These are phyloP conservation scores for Orthonyx spaldingii DNA, from an alignment of 2,113 vertebrate genomes.

Conservation along the genomic window DNA sequence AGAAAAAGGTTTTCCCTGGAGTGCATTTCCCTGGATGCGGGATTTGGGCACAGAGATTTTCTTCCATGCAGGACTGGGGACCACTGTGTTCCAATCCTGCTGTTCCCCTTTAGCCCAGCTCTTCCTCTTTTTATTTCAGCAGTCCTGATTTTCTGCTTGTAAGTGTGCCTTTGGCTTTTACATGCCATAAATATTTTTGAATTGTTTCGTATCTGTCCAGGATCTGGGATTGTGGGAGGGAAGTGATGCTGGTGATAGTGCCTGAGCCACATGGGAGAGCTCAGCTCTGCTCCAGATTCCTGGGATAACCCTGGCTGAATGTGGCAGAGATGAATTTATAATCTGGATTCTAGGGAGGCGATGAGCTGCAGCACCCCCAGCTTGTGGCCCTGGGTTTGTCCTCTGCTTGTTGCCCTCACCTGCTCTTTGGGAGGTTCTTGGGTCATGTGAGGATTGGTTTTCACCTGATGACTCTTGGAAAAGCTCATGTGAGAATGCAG, in stretches of 20 bases:
- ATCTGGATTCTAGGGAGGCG: not conserved
- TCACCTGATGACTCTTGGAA: not conserved
- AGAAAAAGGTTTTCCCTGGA: not conserved
- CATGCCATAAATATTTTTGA: not conserved
- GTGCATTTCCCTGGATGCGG: fast-evolving
- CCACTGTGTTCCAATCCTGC: fast-evolving
- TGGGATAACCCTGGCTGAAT: not conserved
- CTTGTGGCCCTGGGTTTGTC: fast-evolving
- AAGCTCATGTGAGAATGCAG: not conserved
- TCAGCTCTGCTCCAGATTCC: not conserved
- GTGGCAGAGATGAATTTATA: not conserved
- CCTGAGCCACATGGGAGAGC: not conserved
- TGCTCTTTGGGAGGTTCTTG: not conserved
- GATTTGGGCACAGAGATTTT: fast-evolving
- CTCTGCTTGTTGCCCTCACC: not conserved
- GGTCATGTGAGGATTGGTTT: not conserved
- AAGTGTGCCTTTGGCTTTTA: not conserved
- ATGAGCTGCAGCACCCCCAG: not conserved
- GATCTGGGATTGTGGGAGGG: not conserved
- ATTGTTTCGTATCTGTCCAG: not conserved
- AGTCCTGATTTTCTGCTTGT: not conserved
- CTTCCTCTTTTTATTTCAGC: not conserved
- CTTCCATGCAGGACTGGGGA: fast-evolving
- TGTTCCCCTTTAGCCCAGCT: not conserved
- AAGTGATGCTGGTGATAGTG: not conserved